Base-by-base conservation (phyloP, 2,113 vertebrate genomes). In the Macquaria ambigua region DNA sequence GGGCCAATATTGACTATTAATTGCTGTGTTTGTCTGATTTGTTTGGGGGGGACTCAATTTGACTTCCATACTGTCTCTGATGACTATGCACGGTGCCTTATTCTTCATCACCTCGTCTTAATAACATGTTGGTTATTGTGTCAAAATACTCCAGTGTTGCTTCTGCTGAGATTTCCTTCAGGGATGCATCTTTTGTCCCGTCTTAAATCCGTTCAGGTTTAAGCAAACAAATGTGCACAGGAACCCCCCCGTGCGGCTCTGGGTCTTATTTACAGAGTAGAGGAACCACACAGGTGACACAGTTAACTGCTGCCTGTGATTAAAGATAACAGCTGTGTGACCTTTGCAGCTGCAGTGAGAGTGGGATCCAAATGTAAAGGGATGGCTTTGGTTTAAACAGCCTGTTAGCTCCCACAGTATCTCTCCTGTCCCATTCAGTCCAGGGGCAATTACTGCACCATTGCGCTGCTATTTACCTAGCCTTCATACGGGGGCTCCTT, bases 351-450 rank as follows among this genome's bases (percentile, higher is more conserved):
- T 69, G 82, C 31, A 77, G 82, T 74, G 84, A 46, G 70, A 46
- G 52, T 11, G 43, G 50, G 55, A 73, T 69, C 62, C 73, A 61
- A 52, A 87, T 39, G 53, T 90, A 75, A 92, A 92, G 85, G 92
- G 81, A 34, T 87, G 89, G 77, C 87, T 58, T 77, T 68, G 77
- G 85, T 81, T 88, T 90, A 87, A 93, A 87, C 94, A 95, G 91
- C 7, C 5, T 90, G 84, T 86, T 90, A 39, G 31, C 93, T 96
- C 94, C 92, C 94, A 95, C 74, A 66, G 75, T 95, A 93, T 94
- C 93, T 93, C 89, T 93, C 73, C 70, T 46, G 55, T 59, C 79
- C 83, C 74, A 81, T 92, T 94, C 88, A 92, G 58, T 67, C 71
- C 78, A 52, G 87, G 71, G 85, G 83, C 88, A 91, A 94, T 95